Evolutionary conservation across 2,113 vertebrate genomes (phyloP).

Genomic region (Pseudopipra pipra): DNA sequence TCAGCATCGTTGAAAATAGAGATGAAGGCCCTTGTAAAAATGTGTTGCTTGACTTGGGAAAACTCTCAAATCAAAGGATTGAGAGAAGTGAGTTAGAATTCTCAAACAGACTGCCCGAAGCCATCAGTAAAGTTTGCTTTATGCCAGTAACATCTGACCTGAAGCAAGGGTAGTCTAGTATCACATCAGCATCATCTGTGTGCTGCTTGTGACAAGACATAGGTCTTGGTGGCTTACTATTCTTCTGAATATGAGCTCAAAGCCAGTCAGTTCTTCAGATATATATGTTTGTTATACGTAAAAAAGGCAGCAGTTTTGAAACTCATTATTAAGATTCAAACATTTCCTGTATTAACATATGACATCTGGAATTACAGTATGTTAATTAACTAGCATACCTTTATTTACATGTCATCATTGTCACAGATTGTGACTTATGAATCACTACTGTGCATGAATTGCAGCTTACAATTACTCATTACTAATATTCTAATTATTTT

Average conservation of each 20-base stretch:
- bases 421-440: background rate
- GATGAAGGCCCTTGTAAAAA: background rate
- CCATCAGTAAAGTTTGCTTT: background rate
- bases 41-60: background rate
- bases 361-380: constrained; percentile 12
- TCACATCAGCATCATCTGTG: background rate
- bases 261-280: background rate
- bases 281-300: background rate
- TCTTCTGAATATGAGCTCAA: constrained; percentile 6
- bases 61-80: background rate
- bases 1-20: background rate
- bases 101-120: background rate
- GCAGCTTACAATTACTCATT: background rate
- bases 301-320: constrained; percentile 41
- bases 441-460: background rate
- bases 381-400: background rate
- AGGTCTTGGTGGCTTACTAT: background rate
- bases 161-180: background rate
- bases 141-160: background rate
- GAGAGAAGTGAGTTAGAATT: background rate
- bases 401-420: background rate
- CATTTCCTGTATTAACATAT: constrained; percentile 26
- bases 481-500: background rate
- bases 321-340: constrained; percentile 22
- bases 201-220: background rate